Percentiles rank a stretch among this genome's conserved stretches.
These are phyloP conservation scores for Romanogobio albipinnatus DNA, from an alignment of 2,113 vertebrate species.

Conservation along the genomic window DNA sequence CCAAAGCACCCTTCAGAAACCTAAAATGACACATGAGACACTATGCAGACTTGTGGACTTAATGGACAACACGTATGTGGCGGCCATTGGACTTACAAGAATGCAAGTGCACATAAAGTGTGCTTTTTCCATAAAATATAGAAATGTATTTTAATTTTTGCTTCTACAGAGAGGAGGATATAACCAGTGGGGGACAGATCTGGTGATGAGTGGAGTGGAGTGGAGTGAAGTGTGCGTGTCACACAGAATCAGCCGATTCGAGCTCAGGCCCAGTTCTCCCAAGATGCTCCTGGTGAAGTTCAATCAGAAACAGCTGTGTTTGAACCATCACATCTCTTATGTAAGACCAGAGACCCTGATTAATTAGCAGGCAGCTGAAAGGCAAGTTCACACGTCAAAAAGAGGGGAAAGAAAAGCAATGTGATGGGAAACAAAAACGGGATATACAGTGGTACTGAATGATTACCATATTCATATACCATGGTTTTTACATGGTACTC, in stretches of 20 bases:
- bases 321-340: conserved; percentile 14
- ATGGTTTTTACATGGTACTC: background rate
- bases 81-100: no score
- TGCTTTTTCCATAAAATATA: background rate
- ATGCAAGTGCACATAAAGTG: no score
- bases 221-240: background rate
- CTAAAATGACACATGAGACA: no score
- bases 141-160: background rate
- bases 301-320: conserved; percentile 18
- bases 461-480: background rate
- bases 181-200: background rate
- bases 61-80: no score
- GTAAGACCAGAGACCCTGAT: conserved; percentile 24
- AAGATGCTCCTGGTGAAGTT: conserved; percentile 12
- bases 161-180: background rate
- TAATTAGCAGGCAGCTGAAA: conserved; percentile 36
- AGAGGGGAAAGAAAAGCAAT: conserved; percentile 4
- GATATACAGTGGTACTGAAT: background rate
- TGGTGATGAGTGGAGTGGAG: background rate
- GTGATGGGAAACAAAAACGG: background rate
- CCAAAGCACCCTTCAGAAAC: no score
- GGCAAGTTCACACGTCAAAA: conserved; percentile 16
- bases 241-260: conserved; percentile 20
- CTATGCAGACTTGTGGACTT: no score
- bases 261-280: conserved; percentile 43